Evolutionary conservation across 2,113 vertebrate genomes (phyloP), one percentile per base, ranked within the genome.

Genomic region (Periophthalmus modestus): DNA sequence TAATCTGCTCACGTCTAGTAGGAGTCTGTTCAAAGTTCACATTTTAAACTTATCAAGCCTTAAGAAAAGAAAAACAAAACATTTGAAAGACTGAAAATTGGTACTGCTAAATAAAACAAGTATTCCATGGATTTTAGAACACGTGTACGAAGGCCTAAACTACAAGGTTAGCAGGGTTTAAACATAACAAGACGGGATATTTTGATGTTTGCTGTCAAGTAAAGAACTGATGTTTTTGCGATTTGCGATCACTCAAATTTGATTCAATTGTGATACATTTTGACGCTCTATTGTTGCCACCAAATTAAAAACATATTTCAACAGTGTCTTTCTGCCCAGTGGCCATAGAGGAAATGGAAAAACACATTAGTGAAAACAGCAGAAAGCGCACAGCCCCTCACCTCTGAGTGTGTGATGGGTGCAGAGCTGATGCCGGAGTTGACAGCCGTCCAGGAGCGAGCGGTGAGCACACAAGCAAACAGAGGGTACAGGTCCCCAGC

Each of bases 391-490:
- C 52, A 19, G 34, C 55, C 99, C 98, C 97, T 99, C 98, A 99
- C 98, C 97, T 99, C 98, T 0, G 92, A 89, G 16, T 85, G 83
- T 4, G 95, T 94, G 76, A 98, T 91, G 0, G 97, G 94, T 0
- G 88, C 94, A 14, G 88, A 93, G 75, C 94, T 91, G 67, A 99
- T 98, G 43, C 98, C 98, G 4, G 82, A 89, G 73, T 91, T 98
- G 89, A 99, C 94, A 0, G 96, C 93, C 15, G 92, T 88, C 98
- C 98, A 99, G 14, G 97, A 98, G 18, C 97, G 95, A 47, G 95
- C 96, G 0, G 97, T 98, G 62, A 99, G 92, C 86, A 99, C 94
- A 57, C 97, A 99, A 69, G 97, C 96, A 0, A 99, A 98, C 48
- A 99, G 92, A 0, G 97, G 95, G 80, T 95, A 99, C 47, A 98